A percentile compares a stretch with the other conserved stretches of the same genome.
phyloP scores from a whole-genome alignment of 2,113 vertebrate species.

The Oenanthe oenanthe region DNA sequence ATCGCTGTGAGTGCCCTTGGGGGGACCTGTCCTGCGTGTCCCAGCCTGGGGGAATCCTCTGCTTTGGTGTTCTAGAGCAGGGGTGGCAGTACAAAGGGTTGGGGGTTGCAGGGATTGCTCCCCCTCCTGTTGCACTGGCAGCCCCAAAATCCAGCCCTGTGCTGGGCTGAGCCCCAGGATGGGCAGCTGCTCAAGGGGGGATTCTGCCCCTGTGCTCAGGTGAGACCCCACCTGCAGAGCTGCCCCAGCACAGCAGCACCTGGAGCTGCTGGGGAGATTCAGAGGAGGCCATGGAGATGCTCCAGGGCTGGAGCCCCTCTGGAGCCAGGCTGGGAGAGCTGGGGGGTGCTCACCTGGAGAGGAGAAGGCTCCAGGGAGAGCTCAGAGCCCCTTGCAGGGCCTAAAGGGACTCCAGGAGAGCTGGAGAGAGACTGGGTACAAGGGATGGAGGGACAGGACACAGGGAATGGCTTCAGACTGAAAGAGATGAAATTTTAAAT shows the following conservation, averaged over 20 bases:
- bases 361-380: rapidly evolving
- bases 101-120: not conserved
- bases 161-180: not conserved
- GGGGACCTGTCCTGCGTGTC: rapidly evolving
- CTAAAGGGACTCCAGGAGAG: no score
- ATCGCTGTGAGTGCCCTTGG: constrained; percentile 82
- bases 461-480: not conserved
- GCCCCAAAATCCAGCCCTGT: not conserved
- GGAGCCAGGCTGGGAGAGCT: not conserved
- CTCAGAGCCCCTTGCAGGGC: no score
- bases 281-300: not conserved
- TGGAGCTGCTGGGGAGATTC: not conserved
- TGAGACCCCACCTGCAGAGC: not conserved
- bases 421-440: no score
- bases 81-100: no score
- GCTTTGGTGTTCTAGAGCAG: not conserved
- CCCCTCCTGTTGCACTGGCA: not conserved
- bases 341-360: not conserved
- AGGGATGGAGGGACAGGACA: not conserved
- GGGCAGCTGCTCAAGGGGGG: not conserved
- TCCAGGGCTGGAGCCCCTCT: not conserved
- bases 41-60: not conserved
- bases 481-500: not conserved
- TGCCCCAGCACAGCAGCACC: not conserved
- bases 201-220: not conserved